Conservation (phyloP, 1,140 invertebrate species). For the Ditylenchus dipsaci region DNA sequence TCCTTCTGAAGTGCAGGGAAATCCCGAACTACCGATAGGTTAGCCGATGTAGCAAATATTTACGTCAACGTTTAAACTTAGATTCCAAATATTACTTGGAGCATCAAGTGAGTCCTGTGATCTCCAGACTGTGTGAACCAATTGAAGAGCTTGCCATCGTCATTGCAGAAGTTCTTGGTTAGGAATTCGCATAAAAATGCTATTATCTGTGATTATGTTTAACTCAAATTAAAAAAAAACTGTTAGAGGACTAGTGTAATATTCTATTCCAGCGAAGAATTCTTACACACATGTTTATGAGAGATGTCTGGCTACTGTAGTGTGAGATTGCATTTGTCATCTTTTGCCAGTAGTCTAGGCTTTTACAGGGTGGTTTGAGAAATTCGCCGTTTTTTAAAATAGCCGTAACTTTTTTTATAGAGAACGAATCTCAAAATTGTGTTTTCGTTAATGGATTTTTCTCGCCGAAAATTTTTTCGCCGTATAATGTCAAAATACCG, state of each 20-base stretch:
- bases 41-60: background rate
- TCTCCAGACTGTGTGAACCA: slow-evolving; percentile 86
- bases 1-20: slow-evolving; percentile 76
- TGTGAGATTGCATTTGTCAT: too few species aligned
- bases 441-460: too few species aligned
- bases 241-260: background rate
- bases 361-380: too few species aligned
- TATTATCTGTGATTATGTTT: too few species aligned
- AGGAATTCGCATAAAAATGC: background rate
- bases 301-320: too few species aligned
- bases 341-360: too few species aligned
- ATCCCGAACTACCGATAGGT: slow-evolving; percentile 59
- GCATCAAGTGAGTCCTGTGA: slow-evolving; percentile 78
- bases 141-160: slow-evolving; percentile 82
- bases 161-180: slow-evolving; percentile 83
- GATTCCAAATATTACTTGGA: slow-evolving; percentile 61
- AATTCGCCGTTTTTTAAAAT: too few species aligned
- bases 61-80: slow-evolving; percentile 19
- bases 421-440: too few species aligned
- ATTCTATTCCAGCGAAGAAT: slow-evolving; percentile 4
- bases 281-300: slow-evolving; percentile 1
- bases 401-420: too few species aligned
- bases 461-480: too few species aligned
- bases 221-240: background rate
- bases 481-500: too few species aligned